phyloP scores from a whole-genome alignment of 2,888 invertebrate genomes.

The Gari tellinella region DNA sequence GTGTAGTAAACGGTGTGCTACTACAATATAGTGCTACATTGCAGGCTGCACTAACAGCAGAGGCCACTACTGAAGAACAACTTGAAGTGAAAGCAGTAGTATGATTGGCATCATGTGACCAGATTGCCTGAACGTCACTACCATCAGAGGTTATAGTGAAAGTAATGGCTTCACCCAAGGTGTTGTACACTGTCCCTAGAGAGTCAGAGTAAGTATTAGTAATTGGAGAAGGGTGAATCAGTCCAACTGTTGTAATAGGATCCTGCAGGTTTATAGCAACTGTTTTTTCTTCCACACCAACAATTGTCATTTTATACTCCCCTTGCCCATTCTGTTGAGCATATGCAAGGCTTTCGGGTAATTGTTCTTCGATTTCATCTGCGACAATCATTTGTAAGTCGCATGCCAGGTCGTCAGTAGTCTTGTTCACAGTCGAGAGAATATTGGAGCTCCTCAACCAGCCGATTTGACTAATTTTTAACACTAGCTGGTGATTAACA shows the following conservation, averaged over 20 bases:
- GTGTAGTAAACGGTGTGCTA: conserved; percentile 47
- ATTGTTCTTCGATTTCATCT: conserved; percentile 15
- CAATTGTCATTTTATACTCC: conserved; percentile 39
- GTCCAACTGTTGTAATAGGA: conserved; percentile 53
- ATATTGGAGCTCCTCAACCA: conserved; percentile 43
- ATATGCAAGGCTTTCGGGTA: conserved; percentile 56
- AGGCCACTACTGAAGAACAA: conserved; percentile 48
- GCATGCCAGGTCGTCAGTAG: conserved; percentile 44
- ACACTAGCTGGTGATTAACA: conserved; percentile 45
- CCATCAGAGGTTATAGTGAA: conserved; percentile 59
- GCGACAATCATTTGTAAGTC: conserved; percentile 65
- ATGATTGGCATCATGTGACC: conserved; percentile 25
- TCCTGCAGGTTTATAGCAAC: conserved; percentile 59
- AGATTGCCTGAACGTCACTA: conserved; percentile 55
- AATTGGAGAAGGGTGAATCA: conserved; percentile 65
- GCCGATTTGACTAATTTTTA: conserved; percentile 18
- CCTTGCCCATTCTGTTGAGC: conserved; percentile 54
- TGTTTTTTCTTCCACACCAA: conserved; percentile 27
- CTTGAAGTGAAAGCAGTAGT: conserved; percentile 33
- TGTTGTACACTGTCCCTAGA: conserved; percentile 54
- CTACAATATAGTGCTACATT: conserved; percentile 44
- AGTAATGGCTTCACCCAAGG: too few relatives aligned
- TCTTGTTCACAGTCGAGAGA: conserved; percentile 8
- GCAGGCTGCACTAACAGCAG: conserved; percentile 33
- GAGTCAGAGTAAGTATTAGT: conserved; percentile 4